Evolutionary conservation across 2,113 vertebrate genomes (phyloP), one percentile per base, ranked within the genome.

Genomic region (Hippocampus barbouri): DNA sequence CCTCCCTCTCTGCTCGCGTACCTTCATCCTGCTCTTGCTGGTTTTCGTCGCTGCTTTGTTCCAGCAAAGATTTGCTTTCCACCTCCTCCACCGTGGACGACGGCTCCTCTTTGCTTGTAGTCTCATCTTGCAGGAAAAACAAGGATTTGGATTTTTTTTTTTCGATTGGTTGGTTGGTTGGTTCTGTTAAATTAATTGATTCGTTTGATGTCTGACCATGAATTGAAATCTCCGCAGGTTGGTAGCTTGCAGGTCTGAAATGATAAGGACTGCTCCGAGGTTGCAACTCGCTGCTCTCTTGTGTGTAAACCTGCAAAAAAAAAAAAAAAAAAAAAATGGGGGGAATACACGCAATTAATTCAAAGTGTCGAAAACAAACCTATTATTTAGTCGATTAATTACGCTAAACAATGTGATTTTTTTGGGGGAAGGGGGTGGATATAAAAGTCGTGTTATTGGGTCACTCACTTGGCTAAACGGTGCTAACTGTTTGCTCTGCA

Each of bases 81-180:
- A 94, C 88, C 88, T 98, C 97, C 81, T 97, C 96, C 25, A 94
- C 93, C 20, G 94, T 92, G 62, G 95, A 94, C 79, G 94, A 95
- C 89, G 95, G 96, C 91, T 98, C 96, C 84, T 98, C 97, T 91
- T 97, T 97, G 80, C 94, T 95, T 77, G 91, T 89, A 74, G 94
- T 93, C 92, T 91, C 91, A 80, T 93, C 90, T 91, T 49, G 82
- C 68, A 80, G 62, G 78, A 89, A 93, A 83, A 79, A 93, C 64
- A 75, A 38, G 75, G 51, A 40, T 56, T 23, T 53, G 47, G 8
- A 0, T 5, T 15, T 56, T 56, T 5, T 15, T 56, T 56, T 59
- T 41, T 23, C 4, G 5, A 8, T 43, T 1, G 23, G 11, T 25
- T 61, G 54, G 25, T 14, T 61, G 23, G 10, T 25, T 64, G 54